Evolutionary conservation across 2,797 vertebrate species (phyloP).

Genomic region (Phylloscopus collybita): DNA sequence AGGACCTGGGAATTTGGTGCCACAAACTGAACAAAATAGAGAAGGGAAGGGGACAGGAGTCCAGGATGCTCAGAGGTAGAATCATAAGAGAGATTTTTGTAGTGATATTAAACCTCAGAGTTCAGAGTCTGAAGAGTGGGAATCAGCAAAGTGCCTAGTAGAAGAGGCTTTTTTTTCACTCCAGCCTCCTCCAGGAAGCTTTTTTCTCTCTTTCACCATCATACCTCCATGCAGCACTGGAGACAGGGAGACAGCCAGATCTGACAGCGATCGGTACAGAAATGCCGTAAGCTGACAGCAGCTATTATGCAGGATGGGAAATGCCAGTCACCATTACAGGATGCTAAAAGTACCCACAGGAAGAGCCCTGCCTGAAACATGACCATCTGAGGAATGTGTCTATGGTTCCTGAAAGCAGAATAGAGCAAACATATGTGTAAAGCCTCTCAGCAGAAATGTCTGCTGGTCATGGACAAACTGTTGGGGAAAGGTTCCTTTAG

Average conservation of each 20-base stretch:
- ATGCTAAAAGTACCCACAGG: not conserved
- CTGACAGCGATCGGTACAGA: rapidly evolving
- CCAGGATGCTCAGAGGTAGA: not conserved
- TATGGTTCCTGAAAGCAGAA: not conserved
- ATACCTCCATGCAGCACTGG: rapidly evolving
- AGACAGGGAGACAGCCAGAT: not conserved
- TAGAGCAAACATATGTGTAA: not conserved
- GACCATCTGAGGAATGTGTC: not conserved
- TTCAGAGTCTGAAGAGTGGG: not conserved
- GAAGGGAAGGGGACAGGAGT: not conserved
- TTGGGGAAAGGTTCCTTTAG: not conserved
- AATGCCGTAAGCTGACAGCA: not conserved
- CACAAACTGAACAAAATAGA: not conserved
- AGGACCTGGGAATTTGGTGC: not conserved
- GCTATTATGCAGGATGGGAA: not conserved
- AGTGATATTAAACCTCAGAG: not conserved
- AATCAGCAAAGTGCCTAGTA: not conserved
- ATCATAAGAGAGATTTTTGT: not conserved
- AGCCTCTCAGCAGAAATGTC: not conserved
- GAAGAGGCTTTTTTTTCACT: not conserved
- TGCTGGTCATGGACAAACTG: not conserved
- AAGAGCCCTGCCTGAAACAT: not conserved
- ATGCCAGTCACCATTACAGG: not conserved
- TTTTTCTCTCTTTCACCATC: not conserved
- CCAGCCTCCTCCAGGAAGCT: not conserved